Conservation (phyloP, 2,888 invertebrate genomes). For the Campopleginae sp. region DNA sequence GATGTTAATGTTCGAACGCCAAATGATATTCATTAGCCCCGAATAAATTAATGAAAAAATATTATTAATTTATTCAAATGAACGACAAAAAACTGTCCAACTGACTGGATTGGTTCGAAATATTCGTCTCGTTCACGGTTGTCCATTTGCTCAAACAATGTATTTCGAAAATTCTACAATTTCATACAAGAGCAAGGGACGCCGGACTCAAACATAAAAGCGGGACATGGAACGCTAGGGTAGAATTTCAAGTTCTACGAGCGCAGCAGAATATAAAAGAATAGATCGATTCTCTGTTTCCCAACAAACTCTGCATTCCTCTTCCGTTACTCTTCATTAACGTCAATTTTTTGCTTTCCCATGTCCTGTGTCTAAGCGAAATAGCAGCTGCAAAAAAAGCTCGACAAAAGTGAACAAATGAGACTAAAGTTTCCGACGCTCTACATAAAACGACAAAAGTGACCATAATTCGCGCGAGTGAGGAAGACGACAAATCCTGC, state of each 20-base stretch:
- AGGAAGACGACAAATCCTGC: slow-evolving; percentile 33
- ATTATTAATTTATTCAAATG: neutral
- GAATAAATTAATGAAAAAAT: neutral
- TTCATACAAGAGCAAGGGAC: neutral
- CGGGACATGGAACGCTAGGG: slow-evolving; percentile 34
- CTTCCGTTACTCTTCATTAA: slow-evolving; percentile 75
- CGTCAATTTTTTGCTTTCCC: slow-evolving; percentile 57
- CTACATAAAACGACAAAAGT: slow-evolving; percentile 33
- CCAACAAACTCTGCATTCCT: slow-evolving; percentile 64
- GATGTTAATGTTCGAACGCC: neutral
- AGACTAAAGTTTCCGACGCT: neutral
- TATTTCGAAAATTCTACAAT: neutral
- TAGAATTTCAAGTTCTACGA: slow-evolving; percentile 38
- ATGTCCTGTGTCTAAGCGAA: slow-evolving; percentile 22
- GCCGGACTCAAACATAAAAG: neutral
- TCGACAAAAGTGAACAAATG: neutral
- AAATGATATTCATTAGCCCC: neutral
- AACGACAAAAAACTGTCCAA: neutral
- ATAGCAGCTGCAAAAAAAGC: slow-evolving; percentile 49
- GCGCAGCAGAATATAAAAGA: slow-evolving; percentile 24
- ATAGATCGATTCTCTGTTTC: slow-evolving; percentile 62
- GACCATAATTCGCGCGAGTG: slow-evolving; percentile 24
- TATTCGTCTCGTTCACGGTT: neutral
- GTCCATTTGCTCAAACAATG: neutral
- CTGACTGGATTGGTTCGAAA: neutral